Percentiles rank a stretch among this genome's conserved stretches.
Conservation (phyloP, 2,113 vertebrate genomes). For the Fregetta grallaria region DNA sequence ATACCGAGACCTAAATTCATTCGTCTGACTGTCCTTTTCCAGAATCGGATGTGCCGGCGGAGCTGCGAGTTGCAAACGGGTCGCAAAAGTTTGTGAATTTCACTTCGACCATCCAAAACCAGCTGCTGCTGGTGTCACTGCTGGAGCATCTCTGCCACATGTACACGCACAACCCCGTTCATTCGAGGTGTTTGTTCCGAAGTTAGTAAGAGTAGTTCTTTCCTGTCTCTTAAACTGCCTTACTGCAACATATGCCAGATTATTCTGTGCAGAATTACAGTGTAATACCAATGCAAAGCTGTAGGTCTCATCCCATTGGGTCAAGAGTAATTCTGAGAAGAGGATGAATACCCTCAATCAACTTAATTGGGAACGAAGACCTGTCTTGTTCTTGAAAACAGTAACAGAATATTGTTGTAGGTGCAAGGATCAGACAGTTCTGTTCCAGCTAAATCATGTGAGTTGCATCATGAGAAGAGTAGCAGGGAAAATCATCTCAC, state of each 20-base stretch:
- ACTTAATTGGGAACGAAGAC: not conserved
- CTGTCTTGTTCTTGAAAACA: not conserved
- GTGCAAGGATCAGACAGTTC: not conserved
- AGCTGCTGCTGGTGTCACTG: constrained; percentile 90
- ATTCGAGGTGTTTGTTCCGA: constrained; percentile 87
- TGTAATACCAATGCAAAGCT: not conserved
- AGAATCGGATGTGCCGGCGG: constrained; percentile 87
- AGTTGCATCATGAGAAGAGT: not conserved
- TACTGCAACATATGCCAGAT: accelerated
- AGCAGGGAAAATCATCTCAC: not conserved
- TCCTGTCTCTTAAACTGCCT: not conserved
- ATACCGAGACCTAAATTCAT: accelerated
- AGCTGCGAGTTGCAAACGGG: constrained; percentile 77
- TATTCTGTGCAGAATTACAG: not conserved
- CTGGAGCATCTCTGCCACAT: constrained; percentile 93
- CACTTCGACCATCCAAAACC: constrained; percentile 89
- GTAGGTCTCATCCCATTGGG: not conserved
- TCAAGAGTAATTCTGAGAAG: not conserved
- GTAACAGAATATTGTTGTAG: not conserved
- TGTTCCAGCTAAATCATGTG: not conserved
- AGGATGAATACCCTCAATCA: not conserved
- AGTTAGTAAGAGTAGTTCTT: constrained; percentile 71
- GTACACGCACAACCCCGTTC: constrained; percentile 84
- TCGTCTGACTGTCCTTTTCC: not conserved
- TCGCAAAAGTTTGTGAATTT: constrained; percentile 80